Evolutionary conservation across 2,113 vertebrate species (phyloP).

Genomic region (Genyomyrus donnyi): DNA sequence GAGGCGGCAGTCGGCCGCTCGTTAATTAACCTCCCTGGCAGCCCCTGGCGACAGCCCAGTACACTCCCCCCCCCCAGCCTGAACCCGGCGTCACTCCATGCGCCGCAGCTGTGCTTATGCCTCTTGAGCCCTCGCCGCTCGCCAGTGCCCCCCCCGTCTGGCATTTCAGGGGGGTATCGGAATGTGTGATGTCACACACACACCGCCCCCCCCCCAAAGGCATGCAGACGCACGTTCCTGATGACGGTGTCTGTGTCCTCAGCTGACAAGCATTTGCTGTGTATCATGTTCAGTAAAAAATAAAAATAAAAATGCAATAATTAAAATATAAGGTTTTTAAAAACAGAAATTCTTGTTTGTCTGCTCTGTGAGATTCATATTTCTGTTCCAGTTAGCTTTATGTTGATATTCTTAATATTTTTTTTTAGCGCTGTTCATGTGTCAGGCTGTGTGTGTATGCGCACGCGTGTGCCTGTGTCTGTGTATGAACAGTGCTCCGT

Average conservation of each 20-base stretch:
- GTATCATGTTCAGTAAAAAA: neutral
- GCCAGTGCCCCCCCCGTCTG: neutral
- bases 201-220: neutral
- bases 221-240: neutral
- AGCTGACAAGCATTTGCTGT: neutral
- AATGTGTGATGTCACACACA: neutral
- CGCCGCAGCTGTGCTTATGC: neutral
- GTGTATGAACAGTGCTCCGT: slow-evolving; percentile 38
- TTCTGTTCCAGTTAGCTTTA: neutral
- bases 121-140: neutral
- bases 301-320: neutral
- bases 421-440: neutral
- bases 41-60: neutral
- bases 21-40: slow-evolving; percentile 2
- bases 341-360: neutral
- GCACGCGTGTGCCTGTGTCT: slow-evolving; percentile 15
- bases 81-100: neutral
- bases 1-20: neutral
- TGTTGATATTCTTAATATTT: neutral
- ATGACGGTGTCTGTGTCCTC: neutral
- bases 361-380: neutral
- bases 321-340: neutral
- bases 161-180: neutral
- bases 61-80: neutral
- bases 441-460: neutral